Evolutionary conservation across 2,888 invertebrate genomes (phyloP).

Genomic region (Chrysolina oricalcia): DNA sequence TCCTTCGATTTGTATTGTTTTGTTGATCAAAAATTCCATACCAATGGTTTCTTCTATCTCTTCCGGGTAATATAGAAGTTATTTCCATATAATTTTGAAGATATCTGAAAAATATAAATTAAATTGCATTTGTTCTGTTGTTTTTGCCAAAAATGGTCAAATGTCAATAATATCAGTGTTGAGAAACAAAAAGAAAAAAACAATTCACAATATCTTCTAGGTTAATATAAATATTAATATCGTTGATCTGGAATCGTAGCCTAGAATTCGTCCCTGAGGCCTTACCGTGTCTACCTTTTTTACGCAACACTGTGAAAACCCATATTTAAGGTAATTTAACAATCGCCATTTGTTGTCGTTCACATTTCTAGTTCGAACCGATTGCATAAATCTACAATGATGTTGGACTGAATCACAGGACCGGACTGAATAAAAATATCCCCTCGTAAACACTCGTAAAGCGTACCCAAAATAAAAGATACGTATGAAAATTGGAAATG

Average conservation of each 20-base stretch:
- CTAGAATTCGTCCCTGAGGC: slow-evolving; percentile 5
- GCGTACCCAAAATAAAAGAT: too few relatives aligned
- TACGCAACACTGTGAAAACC: slow-evolving; percentile 9
- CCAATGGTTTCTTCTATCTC: too few relatives aligned
- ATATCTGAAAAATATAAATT: too few relatives aligned
- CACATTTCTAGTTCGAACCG: neutral
- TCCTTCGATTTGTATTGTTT: too few relatives aligned
- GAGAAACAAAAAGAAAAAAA: neutral
- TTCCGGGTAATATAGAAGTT: too few relatives aligned
- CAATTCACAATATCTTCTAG: neutral
- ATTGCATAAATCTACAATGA: neutral
- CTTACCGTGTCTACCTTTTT: slow-evolving; percentile 3
- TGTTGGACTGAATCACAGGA: neutral
- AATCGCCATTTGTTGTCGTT: slow-evolving; percentile 13
- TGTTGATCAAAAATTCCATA: too few relatives aligned
- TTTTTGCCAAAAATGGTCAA: too few relatives aligned
- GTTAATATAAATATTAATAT: neutral
- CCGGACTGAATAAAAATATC: neutral
- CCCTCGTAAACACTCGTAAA: too few relatives aligned
- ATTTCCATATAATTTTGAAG: too few relatives aligned
- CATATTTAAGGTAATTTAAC: slow-evolving; percentile 1
- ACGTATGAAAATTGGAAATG: too few relatives aligned
- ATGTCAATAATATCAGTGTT: neutral
- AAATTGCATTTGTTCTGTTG: too few relatives aligned
- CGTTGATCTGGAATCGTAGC: neutral